Conservation (phyloP, 2,888 invertebrate genomes). For the Limnephilus rhombicus region DNA sequence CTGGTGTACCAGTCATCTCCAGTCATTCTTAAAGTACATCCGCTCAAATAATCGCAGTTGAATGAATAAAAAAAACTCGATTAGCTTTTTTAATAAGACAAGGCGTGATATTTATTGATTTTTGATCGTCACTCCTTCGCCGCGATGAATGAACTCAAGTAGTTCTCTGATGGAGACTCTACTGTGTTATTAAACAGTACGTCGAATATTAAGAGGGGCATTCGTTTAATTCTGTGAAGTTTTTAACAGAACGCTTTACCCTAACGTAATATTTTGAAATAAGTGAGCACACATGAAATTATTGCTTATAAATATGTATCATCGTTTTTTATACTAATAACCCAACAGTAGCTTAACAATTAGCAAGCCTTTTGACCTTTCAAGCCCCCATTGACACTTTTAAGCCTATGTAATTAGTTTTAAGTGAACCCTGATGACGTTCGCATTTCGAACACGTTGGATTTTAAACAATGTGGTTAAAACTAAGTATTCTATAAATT, state of each 20-base stretch:
- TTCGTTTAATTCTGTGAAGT: neutral
- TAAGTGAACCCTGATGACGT: no score
- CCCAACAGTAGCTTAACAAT: no score
- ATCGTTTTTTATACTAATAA: no score
- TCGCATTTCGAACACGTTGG: no score
- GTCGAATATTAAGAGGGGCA: neutral
- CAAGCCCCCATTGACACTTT: no score
- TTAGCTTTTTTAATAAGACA: constrained; percentile 58
- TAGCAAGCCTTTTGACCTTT: no score
- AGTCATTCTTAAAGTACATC: constrained; percentile 39
- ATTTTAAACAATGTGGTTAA: no score
- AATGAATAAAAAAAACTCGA: constrained; percentile 48
- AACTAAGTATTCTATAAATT: no score
- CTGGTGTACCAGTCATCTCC: neutral
- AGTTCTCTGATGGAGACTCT: constrained; percentile 28
- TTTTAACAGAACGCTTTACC: neutral
- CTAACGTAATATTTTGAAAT: neutral
- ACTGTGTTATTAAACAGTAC: neutral
- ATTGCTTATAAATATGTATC: no score
- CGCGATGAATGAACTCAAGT: constrained; percentile 55
- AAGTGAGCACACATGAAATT: no score
- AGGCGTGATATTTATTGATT: constrained; percentile 62
- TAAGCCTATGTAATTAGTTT: no score
- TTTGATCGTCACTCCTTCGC: constrained; percentile 57
- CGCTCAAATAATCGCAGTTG: constrained; percentile 34